These are phyloP conservation scores for Chaitophorus viminalis DNA, from an alignment of 2,888 invertebrate species.

Conservation along the genomic window DNA sequence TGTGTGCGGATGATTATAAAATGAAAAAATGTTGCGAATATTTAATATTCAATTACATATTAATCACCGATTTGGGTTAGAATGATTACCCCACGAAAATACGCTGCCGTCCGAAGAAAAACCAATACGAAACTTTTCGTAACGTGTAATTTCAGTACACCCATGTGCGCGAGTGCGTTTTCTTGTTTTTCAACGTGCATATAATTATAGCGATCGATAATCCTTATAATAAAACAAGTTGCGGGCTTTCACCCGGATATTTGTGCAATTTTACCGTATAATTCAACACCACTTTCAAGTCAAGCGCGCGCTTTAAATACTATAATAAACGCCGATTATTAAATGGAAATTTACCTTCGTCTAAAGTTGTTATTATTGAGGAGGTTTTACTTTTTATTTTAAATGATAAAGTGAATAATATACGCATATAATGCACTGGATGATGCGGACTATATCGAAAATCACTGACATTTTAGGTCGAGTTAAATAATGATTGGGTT, in stretches of 20 bases:
- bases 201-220: constrained; percentile 22
- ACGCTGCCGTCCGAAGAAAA: not conserved
- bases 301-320: not conserved
- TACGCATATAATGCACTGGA: not conserved
- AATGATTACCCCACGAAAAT: not conserved
- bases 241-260: constrained; percentile 44
- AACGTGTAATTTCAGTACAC: not conserved
- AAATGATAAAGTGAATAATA: not conserved
- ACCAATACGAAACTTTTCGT: not conserved
- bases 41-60: too few relatives aligned
- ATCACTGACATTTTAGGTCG: not conserved
- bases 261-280: constrained; percentile 16
- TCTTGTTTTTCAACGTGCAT: constrained; percentile 1
- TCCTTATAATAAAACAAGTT: constrained; percentile 6
- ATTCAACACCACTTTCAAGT: constrained; percentile 26
- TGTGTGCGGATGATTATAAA: too few relatives aligned
- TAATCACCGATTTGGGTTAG: too few relatives aligned
- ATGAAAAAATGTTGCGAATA: too few relatives aligned
- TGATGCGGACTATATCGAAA: not conserved
- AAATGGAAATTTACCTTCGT: not conserved
- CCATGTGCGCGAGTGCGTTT: not conserved
- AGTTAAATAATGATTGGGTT: not conserved
- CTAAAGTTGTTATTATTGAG: not conserved
- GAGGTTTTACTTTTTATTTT: not conserved
- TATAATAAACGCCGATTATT: not conserved